These are phyloP conservation scores for Brachirus orientalis DNA, from an alignment of 2,113 vertebrate species.

Conservation along the genomic window DNA sequence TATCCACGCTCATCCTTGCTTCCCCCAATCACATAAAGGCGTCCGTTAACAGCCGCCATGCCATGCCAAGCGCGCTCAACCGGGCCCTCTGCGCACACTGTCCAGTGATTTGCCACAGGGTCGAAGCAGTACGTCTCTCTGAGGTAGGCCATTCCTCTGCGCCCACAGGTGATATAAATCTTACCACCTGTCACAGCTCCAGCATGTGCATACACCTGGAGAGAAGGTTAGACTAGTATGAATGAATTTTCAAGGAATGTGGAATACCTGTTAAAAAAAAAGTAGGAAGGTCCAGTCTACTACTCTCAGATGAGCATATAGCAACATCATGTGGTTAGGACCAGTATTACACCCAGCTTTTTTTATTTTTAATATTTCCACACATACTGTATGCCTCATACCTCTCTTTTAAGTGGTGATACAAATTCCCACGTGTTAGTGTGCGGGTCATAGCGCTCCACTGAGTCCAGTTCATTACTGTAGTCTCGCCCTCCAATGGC, in stretches of 20 bases:
- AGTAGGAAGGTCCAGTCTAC: neutral
- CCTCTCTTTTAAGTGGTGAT: conserved; percentile 90
- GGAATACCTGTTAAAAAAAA: neutral
- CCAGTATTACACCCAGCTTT: conserved; percentile 8
- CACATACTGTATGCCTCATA: conserved; percentile 43
- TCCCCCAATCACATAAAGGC: conserved; percentile 91
- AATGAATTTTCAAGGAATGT: neutral
- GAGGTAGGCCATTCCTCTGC: conserved; percentile 88
- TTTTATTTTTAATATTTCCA: neutral
- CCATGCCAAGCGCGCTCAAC: conserved; percentile 94
- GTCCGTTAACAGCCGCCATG: conserved; percentile 87
- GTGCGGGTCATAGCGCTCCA: conserved; percentile 93
- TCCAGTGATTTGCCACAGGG: conserved; percentile 85
- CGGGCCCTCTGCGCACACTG: conserved; percentile 83
- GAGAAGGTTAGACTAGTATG: neutral
- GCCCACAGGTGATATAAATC: conserved; percentile 92
- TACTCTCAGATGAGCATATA: conserved; percentile 1
- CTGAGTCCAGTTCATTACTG: conserved; percentile 87
- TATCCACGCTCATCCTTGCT: conserved; percentile 91
- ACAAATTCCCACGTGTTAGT: conserved; percentile 94
- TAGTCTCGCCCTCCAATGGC: conserved; percentile 95
- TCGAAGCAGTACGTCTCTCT: conserved; percentile 91
- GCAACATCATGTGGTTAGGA: conserved; percentile 48
- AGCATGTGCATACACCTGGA: conserved; percentile 93
- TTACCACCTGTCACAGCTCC: conserved; percentile 87